A percentile compares a stretch with the other conserved stretches of the same genome.
phyloP scores from a whole-genome alignment of 2,113 vertebrate species.

The Anthoscopus minutus region DNA sequence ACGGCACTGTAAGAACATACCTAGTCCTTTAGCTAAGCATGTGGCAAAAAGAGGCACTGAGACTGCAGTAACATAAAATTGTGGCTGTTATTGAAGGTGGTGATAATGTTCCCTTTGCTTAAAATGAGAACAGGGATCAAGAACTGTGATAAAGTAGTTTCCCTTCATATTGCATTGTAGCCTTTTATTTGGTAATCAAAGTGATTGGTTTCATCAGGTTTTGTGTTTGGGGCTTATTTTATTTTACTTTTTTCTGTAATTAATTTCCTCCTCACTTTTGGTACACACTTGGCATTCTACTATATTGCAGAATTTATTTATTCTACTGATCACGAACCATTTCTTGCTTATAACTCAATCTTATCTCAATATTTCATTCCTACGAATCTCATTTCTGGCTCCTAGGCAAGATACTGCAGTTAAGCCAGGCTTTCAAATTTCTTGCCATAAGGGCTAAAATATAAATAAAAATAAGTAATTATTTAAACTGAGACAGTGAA shows the following conservation, averaged over 20 bases:
- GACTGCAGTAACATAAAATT: neutral
- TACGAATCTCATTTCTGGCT: neutral
- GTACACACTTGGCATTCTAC: neutral
- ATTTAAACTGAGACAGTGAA: neutral
- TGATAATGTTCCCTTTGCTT: neutral
- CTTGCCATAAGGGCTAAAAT: neutral
- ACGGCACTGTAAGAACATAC: neutral
- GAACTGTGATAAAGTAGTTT: neutral
- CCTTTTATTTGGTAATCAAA: neutral
- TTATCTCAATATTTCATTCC: neutral
- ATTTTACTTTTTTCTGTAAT: neutral
- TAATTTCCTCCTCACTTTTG: neutral
- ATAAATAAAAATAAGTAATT: neutral
- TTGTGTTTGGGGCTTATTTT: neutral
- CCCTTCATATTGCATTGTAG: neutral
- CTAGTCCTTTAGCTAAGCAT: neutral
- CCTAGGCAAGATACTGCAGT: neutral
- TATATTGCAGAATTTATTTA: neutral
- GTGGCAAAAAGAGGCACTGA: neutral
- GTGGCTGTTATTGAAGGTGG: neutral
- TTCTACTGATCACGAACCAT: neutral
- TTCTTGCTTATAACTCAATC: neutral
- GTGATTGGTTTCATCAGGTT: neutral
- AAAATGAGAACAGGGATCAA: neutral
- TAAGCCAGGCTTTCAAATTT: neutral